Base-by-base conservation (phyloP, 64 coral and sea anemone species). In the Hydrozoanthus tunicans region DNA sequence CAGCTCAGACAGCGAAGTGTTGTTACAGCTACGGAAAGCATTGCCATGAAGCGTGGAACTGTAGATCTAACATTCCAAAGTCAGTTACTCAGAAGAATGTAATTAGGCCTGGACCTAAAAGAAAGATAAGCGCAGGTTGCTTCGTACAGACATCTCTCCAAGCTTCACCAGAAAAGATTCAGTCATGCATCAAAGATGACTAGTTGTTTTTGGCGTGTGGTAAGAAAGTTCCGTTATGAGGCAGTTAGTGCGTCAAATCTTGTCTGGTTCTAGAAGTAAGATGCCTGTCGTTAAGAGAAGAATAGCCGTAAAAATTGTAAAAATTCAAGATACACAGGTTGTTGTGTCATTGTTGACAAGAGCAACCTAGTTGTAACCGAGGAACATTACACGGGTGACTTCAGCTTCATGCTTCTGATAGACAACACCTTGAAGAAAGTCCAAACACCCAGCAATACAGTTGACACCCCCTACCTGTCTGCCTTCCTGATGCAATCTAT, bases 21-120 rank as follows among this genome's bases (percentile, higher is more conserved):
- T 86, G 83, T 71, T 58, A 72, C 7, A 4, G 54, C 9, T 86
- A 53, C 71, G 52, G 52, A 15, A 72, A 86, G 75, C 77, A 81
- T 9, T 77, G 89, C 4, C 89, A 91, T 59, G 77, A 91, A 68
- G 77, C 77, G 4, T 80, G 89, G 58, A 91, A 91, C 77, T 91
- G 89, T 53, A 17, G 77, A 53, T 80, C 77, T 15, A 52, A 52
- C 70, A 24, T 4, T 53, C 74, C 0, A 9, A 90, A 64, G 25
- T 23, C 79, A 63, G 81, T 69, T 64, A 59, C 56, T 73, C 74
- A 79, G 17, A 88, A 17, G 58, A 89, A 61, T 5, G 24, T 13
- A 70, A 77, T 82, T 81, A 14, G 23, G 6, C 83, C 83, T 64
- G 83, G 15, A 51, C 51, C 51, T 0, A 3, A 65, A 64, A 73